A percentile compares a stretch with the other conserved stretches of the same genome.
phyloP scores from a whole-genome alignment of 2,113 vertebrate species.

The Mormoops blainvillei region DNA sequence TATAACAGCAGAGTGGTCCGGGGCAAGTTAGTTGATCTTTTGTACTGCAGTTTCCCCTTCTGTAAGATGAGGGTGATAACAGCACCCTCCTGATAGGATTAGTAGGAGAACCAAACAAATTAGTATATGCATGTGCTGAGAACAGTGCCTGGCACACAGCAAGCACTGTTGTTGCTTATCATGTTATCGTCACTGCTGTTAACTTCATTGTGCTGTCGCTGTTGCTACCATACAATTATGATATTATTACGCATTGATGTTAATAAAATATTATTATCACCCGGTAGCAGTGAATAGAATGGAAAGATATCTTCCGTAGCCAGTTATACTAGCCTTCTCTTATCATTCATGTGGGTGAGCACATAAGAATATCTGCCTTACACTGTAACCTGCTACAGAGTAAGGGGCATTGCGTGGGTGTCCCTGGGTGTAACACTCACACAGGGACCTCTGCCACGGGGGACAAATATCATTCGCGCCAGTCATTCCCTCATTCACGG shows the following conservation, averaged over 20 bases:
- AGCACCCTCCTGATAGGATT: neutral
- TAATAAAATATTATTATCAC: neutral
- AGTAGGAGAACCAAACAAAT: neutral
- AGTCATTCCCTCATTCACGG: neutral
- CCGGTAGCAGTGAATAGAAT: neutral
- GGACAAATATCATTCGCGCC: neutral
- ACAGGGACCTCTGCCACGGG: neutral
- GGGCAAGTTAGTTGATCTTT: neutral
- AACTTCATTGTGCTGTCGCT: neutral
- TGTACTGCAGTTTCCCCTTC: neutral
- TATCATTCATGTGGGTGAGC: neutral
- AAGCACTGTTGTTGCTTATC: neutral
- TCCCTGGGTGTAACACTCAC: neutral
- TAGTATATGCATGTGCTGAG: neutral
- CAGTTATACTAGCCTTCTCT: neutral
- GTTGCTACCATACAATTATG: neutral
- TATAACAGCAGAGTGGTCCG: neutral
- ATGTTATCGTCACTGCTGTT: neutral
- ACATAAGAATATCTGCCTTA: neutral
- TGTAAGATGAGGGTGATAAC: neutral
- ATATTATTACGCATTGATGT: neutral
- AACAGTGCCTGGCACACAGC: neutral
- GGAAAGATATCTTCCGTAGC: neutral
- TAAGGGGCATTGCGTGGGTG: neutral
- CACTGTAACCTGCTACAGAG: neutral